Conservation (phyloP, 2,888 invertebrate genomes). For the Agelastica alni region DNA sequence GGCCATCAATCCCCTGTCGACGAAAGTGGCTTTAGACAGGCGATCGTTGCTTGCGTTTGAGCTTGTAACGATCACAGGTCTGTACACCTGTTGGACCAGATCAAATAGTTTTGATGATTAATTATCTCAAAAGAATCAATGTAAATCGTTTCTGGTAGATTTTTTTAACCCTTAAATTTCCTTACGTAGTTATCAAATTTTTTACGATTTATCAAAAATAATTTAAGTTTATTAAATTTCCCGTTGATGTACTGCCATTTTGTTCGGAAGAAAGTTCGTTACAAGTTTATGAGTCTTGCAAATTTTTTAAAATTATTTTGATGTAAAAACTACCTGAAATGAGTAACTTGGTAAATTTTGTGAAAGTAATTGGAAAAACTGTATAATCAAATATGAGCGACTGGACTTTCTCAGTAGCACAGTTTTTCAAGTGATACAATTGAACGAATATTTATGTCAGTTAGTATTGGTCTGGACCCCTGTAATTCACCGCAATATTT, state of each 20-base stretch:
- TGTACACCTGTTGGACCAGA: conserved; percentile 41
- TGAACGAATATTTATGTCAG: background rate
- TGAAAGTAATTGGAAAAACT: too few species aligned
- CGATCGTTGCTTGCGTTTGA: conserved; percentile 48
- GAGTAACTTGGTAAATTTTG: too few species aligned
- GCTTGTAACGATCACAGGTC: conserved; percentile 43
- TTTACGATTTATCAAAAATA: too few species aligned
- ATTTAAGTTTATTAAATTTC: too few species aligned
- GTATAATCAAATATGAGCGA: too few species aligned
- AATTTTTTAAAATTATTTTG: too few species aligned
- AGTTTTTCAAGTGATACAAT: background rate
- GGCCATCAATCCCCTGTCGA: conserved; percentile 65
- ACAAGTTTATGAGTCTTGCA: too few species aligned
- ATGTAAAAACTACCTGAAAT: too few species aligned
- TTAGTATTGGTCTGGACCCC: conserved; percentile 41
- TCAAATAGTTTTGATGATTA: conserved; percentile 27
- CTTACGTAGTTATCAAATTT: background rate
- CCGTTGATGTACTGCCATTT: too few species aligned
- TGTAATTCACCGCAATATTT: conserved; percentile 45
- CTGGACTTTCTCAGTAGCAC: too few species aligned
- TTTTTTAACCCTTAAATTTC: conserved; percentile 1
- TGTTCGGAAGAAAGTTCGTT: too few species aligned
- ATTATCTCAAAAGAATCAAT: background rate
- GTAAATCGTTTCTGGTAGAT: conserved; percentile 3
- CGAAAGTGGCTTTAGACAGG: conserved; percentile 54